Evolutionary conservation across 2,888 invertebrate genomes (phyloP), one percentile per base, ranked within the genome.

Genomic region (Sericinus montela): DNA sequence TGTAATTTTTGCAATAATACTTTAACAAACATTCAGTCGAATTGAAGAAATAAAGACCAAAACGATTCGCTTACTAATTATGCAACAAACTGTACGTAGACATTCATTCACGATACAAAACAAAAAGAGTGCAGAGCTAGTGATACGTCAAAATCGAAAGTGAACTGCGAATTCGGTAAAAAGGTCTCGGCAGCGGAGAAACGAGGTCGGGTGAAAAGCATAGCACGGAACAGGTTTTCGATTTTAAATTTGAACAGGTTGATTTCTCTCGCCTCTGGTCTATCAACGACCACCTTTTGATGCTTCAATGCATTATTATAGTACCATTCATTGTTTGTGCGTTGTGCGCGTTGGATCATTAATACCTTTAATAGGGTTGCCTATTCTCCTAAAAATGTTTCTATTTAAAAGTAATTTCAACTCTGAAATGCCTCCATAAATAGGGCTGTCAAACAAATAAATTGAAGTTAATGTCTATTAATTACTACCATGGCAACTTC

Each of bases 181-280:
- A 77, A 74, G 67, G 57, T 63, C 58, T 58, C 58, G n/a, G 57
- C 11, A n/a, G 32, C 32, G n/a, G 32, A 38, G 55, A 63, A 81
- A 75, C 67, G 78, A 71, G 81, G 80, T 72, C 75, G 63, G 63
- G 67, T 69, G 76, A 72, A 80, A 83, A 77, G 68, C 61, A 19
- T 42, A 48, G 66, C 62, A 62, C 66, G 61, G 63, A 80, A 78
- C 85, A 77, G 77, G 85, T 83, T 83, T 69, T 78, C 63, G 68
- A 67, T 75, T 76, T 25, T 63, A 67, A 77, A 80, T 76, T 80
- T 71, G 68, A 71, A 68, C 82, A 78, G 70, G 77, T 79, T 67
- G 68, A 75, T 82, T 81, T 82, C 80, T 75, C 75, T 76, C 44
- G 35, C 40, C 50, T 25, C 37, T 11, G 35, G 47, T 16, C 13